These are phyloP conservation scores for Apostichopus parvimensis DNA, from an alignment of 35 echinoderm and acorn worm species.

Conservation along the genomic window DNA sequence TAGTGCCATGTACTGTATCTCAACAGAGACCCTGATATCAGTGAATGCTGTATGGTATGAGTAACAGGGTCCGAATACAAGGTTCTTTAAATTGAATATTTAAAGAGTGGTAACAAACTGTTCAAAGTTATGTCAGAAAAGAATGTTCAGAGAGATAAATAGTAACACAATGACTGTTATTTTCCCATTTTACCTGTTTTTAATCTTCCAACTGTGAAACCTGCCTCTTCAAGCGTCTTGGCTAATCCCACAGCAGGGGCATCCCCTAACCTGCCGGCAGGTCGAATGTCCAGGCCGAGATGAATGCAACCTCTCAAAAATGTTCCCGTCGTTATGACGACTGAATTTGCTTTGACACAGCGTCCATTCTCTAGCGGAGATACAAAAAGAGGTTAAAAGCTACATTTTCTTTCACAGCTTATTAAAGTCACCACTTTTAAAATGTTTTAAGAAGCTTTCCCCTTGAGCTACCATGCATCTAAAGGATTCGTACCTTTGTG, in stretches of 20 bases:
- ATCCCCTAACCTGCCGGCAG: conserved; percentile 89
- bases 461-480: no score
- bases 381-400: background rate
- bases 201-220: conserved; percentile 91
- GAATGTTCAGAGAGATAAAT: background rate
- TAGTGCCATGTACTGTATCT: no score
- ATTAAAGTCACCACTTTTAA: no score
- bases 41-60: no score
- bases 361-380: conserved; percentile 61
- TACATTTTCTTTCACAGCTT: no score
- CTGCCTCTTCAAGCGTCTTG: conserved; percentile 83
- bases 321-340: conserved; percentile 91
- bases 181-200: conserved; percentile 72
- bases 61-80: no score
- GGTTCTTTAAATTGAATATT: no score
- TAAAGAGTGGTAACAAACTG: no score
- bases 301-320: conserved; percentile 92
- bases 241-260: conserved; percentile 84
- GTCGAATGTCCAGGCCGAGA: conserved; percentile 76
- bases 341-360: conserved; percentile 57
- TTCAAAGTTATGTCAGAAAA: background rate
- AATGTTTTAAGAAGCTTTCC: no score
- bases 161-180: no score
- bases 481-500: no score
- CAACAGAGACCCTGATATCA: no score